These are phyloP conservation scores for Acrobasis repandana DNA, from an alignment of 2,888 invertebrate genomes.

Conservation along the genomic window DNA sequence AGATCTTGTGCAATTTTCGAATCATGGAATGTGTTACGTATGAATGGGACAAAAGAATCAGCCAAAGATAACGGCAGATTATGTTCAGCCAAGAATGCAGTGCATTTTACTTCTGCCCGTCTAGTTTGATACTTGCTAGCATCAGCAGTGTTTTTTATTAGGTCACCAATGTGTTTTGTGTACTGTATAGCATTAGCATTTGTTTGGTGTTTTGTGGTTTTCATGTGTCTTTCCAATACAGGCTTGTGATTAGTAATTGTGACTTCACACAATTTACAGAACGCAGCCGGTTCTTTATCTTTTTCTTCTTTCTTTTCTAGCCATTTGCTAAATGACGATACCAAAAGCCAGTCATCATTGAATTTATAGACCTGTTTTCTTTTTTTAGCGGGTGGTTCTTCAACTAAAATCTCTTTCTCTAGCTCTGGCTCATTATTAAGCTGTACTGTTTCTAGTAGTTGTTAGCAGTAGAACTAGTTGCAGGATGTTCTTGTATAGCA, in stretches of 20 bases:
- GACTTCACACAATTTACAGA: slow-evolving; percentile 5
- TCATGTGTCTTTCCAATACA: neutral
- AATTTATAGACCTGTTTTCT: too few relatives aligned
- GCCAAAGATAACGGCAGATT: slow-evolving; percentile 5
- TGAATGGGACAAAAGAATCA: slow-evolving; percentile 2
- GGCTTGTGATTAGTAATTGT: slow-evolving; percentile 1
- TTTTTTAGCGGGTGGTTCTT: too few relatives aligned
- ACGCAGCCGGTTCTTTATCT: neutral
- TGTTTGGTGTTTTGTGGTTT: neutral
- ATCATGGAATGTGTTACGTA: slow-evolving; percentile 2
- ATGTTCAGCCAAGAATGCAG: slow-evolving; percentile 1
- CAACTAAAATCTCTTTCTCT: too few relatives aligned
- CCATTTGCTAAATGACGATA: slow-evolving; percentile 4
- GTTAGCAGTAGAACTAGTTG: too few relatives aligned
- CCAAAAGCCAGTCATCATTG: neutral
- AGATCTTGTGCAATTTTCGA: neutral
- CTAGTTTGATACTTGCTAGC: slow-evolving; percentile 1
- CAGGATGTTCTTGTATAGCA: too few relatives aligned
- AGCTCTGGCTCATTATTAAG: too few relatives aligned
- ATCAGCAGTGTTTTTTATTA: neutral
- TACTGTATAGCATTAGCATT: slow-evolving; percentile 3
- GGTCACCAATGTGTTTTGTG: slow-evolving; percentile 1
- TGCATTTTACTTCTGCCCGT: slow-evolving; percentile 6
- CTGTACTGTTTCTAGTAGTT: too few relatives aligned
- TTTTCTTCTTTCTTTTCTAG: neutral